phyloP scores from a whole-genome alignment of 1,140 invertebrate species.

The Lepidurus apus region DNA sequence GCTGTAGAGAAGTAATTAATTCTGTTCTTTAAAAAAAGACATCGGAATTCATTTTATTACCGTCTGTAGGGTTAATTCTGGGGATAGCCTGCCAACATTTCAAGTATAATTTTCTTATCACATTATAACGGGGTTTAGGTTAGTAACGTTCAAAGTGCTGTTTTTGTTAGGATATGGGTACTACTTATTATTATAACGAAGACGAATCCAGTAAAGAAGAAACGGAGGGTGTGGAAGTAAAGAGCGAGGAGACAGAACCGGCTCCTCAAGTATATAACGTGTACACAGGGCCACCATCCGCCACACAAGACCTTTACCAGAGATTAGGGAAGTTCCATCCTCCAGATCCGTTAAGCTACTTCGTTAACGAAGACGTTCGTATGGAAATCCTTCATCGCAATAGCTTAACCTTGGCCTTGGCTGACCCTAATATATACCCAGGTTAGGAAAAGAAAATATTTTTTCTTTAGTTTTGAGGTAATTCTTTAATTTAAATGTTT shows the following conservation, averaged over 20 bases:
- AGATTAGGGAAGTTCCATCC: constrained; percentile 35
- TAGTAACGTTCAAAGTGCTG: not conserved
- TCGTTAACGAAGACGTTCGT: constrained; percentile 50
- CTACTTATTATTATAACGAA: constrained; percentile 81
- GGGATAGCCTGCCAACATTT: constrained; percentile 16
- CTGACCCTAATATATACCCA: constrained; percentile 58
- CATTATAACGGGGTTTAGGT: constrained; percentile 26
- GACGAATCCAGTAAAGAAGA: constrained; percentile 46
- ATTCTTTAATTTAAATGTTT: constrained; percentile 26
- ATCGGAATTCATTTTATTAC: not conserved
- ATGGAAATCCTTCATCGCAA: constrained; percentile 48
- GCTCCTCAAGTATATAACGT: constrained; percentile 4
- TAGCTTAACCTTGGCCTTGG: constrained; percentile 49
- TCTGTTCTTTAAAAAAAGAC: not conserved
- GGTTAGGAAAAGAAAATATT: constrained; percentile 43
- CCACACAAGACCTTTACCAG: constrained; percentile 35
- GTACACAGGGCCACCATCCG: constrained; percentile 30
- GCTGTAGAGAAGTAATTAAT: not conserved
- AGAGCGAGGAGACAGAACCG: constrained; percentile 9
- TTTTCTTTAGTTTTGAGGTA: constrained; percentile 26
- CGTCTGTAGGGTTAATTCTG: not conserved
- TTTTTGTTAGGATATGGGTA: constrained; percentile 51
- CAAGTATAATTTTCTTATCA: not conserved
- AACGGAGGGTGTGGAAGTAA: constrained; percentile 41
- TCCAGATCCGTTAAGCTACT: constrained; percentile 46